Base-by-base conservation (phyloP, 2,888 invertebrate genomes). In the Chrysomela aeneicollis region DNA sequence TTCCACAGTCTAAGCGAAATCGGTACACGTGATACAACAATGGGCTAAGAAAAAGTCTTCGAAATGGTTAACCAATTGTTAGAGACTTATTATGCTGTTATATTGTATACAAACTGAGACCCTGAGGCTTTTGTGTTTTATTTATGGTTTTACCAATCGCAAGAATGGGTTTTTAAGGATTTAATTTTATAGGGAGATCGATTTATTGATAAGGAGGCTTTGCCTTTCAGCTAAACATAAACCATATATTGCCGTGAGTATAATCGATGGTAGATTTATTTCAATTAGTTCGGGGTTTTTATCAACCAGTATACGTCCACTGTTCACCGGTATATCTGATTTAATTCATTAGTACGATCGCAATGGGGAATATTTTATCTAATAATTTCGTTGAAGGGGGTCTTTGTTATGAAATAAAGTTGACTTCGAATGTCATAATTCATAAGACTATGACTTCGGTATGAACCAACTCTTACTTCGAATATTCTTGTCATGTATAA, bases 61-160 rank as follows among this genome's bases (percentile, higher is more conserved):
- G 69, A 72, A 76, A 77, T 75, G 77, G 77, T 77, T 77, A 76
- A 75, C 75, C 74, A 71, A 77, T 75, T 76, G 74, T 75, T 74
- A 69, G 73, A 64, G 69, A 66, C 68, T 75, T 73, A 76, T 77
- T 77, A 77, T 77, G 71, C 73, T 73, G 74, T 74, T 76, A 75
- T 66, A 75, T 71, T 75, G 73, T 76, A 74, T 74, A 76, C 73
- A 75, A 74, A 76, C 75, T 73, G 15, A 61, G 68, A 69, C 64
- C 71, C 69, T 68, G 57, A 66, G 69, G 69, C 67, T 60, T 63
- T 66, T 66, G 66, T 66, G 26, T 35, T 63, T 57, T 74, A 73
- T 74, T 72, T 73, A 73, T 70, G 71, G 72, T 71, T 71, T 71
- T 66, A 68, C 65, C 68, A 67, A 73, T 70, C 69, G 69, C 64